phyloP scores from a whole-genome alignment of 1,140 invertebrate species.

The Rhizoglyphus robini region DNA sequence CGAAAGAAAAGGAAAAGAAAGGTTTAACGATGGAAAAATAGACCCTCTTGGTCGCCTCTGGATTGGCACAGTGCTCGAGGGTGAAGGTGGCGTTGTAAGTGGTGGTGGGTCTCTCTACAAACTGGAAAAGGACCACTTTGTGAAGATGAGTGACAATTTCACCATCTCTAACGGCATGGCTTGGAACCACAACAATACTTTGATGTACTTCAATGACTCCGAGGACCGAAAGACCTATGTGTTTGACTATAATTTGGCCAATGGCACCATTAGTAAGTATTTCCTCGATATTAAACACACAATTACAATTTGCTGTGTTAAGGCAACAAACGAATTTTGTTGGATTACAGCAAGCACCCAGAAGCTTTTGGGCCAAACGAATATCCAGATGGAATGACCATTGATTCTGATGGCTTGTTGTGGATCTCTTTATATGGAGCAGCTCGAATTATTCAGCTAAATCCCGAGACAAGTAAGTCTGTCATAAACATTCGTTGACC shows the following conservation, averaged over 20 bases:
- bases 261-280: too few species aligned
- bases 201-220: constrained; percentile 39
- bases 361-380: constrained; percentile 16
- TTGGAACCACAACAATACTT: constrained; percentile 53
- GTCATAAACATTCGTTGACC: too few species aligned
- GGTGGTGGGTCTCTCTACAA: constrained; percentile 24
- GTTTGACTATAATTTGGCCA: constrained; percentile 57
- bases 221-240: constrained; percentile 35
- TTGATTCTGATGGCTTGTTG: constrained; percentile 52
- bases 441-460: constrained; percentile 30
- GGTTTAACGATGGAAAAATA: constrained; percentile 79
- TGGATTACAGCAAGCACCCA: constrained; percentile 24
- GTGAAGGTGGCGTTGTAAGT: constrained; percentile 25
- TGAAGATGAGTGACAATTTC: constrained; percentile 28
- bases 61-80: constrained; percentile 43
- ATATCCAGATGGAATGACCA: constrained; percentile 58
- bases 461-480: constrained; percentile 29
- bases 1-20: constrained; percentile 5
- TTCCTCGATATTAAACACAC: constrained; percentile 43
- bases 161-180: constrained; percentile 65
- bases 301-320: constrained; percentile 31
- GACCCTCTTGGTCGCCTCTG: constrained; percentile 62
- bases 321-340: constrained; percentile 29
- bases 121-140: constrained; percentile 6
- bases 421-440: constrained; percentile 54